These are phyloP conservation scores for Philereme vetulata DNA, from an alignment of 2,888 invertebrate species.

Conservation along the genomic window DNA sequence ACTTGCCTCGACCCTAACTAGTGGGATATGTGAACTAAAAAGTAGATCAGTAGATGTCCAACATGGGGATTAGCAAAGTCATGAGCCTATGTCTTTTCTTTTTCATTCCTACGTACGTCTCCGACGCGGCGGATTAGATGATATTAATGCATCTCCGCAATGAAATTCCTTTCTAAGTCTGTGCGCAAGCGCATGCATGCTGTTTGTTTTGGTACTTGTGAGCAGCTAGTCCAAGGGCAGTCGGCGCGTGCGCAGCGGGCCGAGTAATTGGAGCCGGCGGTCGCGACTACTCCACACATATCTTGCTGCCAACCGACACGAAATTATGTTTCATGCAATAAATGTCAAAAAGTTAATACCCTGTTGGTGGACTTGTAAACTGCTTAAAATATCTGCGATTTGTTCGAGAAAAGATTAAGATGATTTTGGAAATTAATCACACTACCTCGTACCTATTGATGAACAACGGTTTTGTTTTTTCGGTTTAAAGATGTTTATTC, in stretches of 20 bases:
- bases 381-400: constrained; percentile 9
- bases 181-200: constrained; percentile 27
- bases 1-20: too few species aligned
- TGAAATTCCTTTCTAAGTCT: constrained; percentile 57
- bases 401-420: constrained; percentile 8
- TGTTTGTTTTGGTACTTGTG: constrained; percentile 48
- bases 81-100: too few species aligned
- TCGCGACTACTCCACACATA: constrained; percentile 39
- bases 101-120: constrained; percentile 48
- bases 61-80: too few species aligned
- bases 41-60: too few species aligned
- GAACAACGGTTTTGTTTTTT: too few species aligned
- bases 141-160: constrained; percentile 49
- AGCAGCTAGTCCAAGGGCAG: constrained; percentile 59
- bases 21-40: too few species aligned
- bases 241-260: constrained; percentile 50
- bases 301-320: constrained; percentile 34
- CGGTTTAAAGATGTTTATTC: too few species aligned
- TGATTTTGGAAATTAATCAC: constrained; percentile 3
- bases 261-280: constrained; percentile 54
- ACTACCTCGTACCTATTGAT: background rate
- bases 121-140: constrained; percentile 48
- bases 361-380: constrained; percentile 16
- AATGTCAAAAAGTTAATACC: constrained; percentile 28
- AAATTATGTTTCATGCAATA: constrained; percentile 39